Conservation (phyloP, 1,140 invertebrate genomes). For the Callitettix versicolor region DNA sequence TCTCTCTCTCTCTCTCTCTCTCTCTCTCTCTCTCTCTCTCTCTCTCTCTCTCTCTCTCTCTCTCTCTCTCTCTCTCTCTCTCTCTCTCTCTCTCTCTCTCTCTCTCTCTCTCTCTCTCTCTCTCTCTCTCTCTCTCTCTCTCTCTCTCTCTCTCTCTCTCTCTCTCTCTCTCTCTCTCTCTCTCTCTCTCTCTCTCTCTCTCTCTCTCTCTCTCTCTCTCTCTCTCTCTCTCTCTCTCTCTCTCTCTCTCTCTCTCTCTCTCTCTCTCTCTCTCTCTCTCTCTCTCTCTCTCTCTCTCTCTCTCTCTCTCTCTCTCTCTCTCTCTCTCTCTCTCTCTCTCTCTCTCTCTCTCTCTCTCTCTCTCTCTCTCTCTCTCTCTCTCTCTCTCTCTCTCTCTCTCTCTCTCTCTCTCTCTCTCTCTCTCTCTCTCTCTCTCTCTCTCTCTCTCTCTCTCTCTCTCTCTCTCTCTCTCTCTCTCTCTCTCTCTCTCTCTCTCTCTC, state of each 20-base stretch:
- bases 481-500: not conserved
- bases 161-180: conserved; percentile 9
- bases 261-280: conserved; percentile 9
- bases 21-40: conserved; percentile 7
- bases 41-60: conserved; percentile 11
- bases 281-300: conserved; percentile 10
- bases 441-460: not conserved
- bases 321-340: not conserved
- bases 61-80: conserved; percentile 8
- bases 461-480: not conserved
- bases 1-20: conserved; percentile 5
- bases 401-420: not conserved
- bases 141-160: not conserved
- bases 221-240: conserved; percentile 10
- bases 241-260: conserved; percentile 10
- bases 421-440: not conserved
- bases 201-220: not conserved
- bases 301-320: conserved; percentile 7
- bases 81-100: not conserved
- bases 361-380: not conserved
- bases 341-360: not conserved
- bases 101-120: conserved; percentile 9
- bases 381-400: not conserved
- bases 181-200: conserved; percentile 10
- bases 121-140: conserved; percentile 9